Evolutionary conservation across 2,888 invertebrate genomes (phyloP).

Genomic region (Carpatolechia fugitivella): DNA sequence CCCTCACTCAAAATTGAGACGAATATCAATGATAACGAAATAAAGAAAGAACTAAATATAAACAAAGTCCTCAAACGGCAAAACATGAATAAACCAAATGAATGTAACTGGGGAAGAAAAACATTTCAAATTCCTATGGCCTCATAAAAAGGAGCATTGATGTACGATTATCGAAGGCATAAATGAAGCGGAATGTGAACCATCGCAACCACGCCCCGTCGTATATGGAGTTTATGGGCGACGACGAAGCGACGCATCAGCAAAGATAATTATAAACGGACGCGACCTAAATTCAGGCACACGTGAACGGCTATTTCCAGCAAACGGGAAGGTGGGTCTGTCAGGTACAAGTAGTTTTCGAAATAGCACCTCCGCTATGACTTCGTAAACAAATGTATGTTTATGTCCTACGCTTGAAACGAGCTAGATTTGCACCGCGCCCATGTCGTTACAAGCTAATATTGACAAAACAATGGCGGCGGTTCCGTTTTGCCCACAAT

Average conservation of each 20-base stretch:
- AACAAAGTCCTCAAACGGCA: not conserved
- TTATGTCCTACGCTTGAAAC: constrained; percentile 15
- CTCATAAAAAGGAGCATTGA: constrained; percentile 13
- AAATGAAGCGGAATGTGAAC: constrained; percentile 19
- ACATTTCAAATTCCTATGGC: constrained; percentile 18
- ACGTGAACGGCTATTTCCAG: constrained; percentile 66
- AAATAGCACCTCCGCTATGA: constrained; percentile 45
- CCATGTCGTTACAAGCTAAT: not conserved
- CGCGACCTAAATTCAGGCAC: constrained; percentile 66
- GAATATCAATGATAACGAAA: not conserved
- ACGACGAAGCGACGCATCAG: constrained; percentile 57
- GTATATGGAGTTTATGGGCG: constrained; percentile 29
- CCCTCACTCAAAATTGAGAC: constrained; percentile 15
- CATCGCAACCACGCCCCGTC: constrained; percentile 30
- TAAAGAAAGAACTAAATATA: not conserved
- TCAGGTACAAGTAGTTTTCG: constrained; percentile 67
- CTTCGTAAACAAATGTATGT: constrained; percentile 29
- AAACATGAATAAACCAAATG: constrained; percentile 2
- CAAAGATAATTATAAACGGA: constrained; percentile 67
- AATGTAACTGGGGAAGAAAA: not conserved
- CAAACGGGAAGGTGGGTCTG: constrained; percentile 44
- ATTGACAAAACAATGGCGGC: constrained; percentile 2
- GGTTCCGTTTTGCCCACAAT: not conserved
- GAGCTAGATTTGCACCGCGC: not conserved
- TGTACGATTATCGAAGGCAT: constrained; percentile 17